These are phyloP conservation scores for Lasius platythorax DNA, from an alignment of 2,888 invertebrate genomes.

Conservation along the genomic window DNA sequence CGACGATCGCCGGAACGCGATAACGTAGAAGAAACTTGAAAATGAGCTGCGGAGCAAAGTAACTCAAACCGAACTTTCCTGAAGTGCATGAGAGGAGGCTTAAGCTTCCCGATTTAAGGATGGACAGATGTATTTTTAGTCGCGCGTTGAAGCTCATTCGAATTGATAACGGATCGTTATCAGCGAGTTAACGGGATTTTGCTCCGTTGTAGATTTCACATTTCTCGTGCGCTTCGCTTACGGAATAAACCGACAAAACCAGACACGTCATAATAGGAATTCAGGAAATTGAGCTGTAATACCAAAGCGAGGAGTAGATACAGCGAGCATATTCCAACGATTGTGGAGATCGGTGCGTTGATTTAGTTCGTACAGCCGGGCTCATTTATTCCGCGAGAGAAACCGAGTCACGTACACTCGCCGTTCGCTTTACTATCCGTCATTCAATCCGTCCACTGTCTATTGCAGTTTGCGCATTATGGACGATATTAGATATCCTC, in stretches of 20 bases:
- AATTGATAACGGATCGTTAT: slow-evolving; percentile 43
- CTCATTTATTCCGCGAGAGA: slow-evolving; percentile 59
- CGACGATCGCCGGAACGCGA: slow-evolving; percentile 11
- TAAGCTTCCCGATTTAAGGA: slow-evolving; percentile 42
- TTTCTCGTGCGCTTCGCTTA: slow-evolving; percentile 23
- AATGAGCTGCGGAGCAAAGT: slow-evolving; percentile 20
- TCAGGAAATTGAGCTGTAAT: slow-evolving; percentile 55
- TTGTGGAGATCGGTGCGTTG: slow-evolving; percentile 46
- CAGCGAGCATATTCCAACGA: slow-evolving; percentile 44
- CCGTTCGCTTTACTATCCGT: slow-evolving; percentile 57
- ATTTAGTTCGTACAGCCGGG: slow-evolving; percentile 52
- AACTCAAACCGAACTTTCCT: slow-evolving; percentile 28
- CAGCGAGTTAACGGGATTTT: slow-evolving; percentile 43
- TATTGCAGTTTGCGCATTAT: slow-evolving; percentile 51
- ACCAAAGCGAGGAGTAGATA: slow-evolving; percentile 21
- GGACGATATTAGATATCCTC: slow-evolving; percentile 43
- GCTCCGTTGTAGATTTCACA: slow-evolving; percentile 2
- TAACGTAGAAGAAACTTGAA: slow-evolving; percentile 18
- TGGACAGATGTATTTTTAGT: slow-evolving; percentile 52
- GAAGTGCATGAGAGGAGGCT: slow-evolving; percentile 25
- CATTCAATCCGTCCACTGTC: slow-evolving; percentile 54
- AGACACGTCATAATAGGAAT: slow-evolving; percentile 51
- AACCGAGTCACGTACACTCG: slow-evolving; percentile 45
- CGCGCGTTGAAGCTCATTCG: slow-evolving; percentile 36
- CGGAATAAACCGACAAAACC: slow-evolving; percentile 44